Conservation (phyloP, 2,888 invertebrate genomes). For the Hetaerina titia region DNA sequence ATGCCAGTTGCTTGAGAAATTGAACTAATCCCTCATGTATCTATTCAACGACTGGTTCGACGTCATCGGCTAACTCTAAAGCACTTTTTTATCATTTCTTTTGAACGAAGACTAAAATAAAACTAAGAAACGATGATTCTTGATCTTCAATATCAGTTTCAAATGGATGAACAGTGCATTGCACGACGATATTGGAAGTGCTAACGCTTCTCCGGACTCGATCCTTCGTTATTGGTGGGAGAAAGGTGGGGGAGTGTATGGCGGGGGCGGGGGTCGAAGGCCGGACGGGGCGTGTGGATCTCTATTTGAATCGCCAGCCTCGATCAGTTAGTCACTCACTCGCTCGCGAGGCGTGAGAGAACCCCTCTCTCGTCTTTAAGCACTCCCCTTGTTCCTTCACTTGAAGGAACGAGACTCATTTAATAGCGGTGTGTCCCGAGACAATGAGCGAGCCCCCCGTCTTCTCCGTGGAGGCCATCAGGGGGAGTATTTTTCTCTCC, state of each 20-base stretch:
- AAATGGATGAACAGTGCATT: no score
- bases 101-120: no score
- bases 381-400: neutral
- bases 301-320: constrained; percentile 19
- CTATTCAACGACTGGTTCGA: no score
- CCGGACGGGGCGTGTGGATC: neutral
- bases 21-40: no score
- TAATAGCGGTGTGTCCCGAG: neutral
- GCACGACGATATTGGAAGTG: neutral
- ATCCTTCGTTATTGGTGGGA: no score
- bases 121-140: no score
- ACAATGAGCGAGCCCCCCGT: neutral
- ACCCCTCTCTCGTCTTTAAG: neutral
- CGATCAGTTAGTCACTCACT: constrained; percentile 13
- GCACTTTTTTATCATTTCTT: no score
- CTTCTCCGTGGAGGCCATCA: neutral
- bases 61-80: no score
- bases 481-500: neutral
- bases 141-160: no score
- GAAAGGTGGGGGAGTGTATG: neutral
- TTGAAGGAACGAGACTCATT: neutral
- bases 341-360: neutral
- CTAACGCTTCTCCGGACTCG: neutral
- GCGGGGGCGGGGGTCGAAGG: neutral
- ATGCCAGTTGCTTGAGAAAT: no score